Conservation (phyloP, 53 echinoderm and acorn worm genomes). For the Apostichopus leukothele region DNA sequence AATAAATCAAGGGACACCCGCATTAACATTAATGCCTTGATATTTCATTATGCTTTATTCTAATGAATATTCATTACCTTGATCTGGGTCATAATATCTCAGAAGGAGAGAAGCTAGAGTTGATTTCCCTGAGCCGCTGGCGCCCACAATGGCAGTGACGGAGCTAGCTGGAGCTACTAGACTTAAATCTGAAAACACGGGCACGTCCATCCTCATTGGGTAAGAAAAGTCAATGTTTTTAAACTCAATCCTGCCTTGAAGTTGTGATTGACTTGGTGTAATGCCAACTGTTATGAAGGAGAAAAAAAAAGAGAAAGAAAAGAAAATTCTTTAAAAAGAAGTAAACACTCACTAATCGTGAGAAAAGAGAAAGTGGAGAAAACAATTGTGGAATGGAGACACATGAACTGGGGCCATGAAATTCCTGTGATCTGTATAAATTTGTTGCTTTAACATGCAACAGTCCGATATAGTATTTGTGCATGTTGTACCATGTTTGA, state of each 20-base stretch:
- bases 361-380: not conserved
- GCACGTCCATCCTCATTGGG: constrained; percentile 69
- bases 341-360: not conserved
- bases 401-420: too few species aligned
- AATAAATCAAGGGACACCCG: too few species aligned
- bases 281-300: constrained; percentile 63
- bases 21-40: too few species aligned
- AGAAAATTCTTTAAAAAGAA: not conserved
- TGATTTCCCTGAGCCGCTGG: constrained; percentile 95
- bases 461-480: too few species aligned
- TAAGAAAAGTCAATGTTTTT: constrained; percentile 78
- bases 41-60: too few species aligned
- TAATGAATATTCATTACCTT: constrained; percentile 59
- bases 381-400: too few species aligned
- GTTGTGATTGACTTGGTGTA: constrained; percentile 52
- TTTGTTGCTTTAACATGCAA: too few species aligned
- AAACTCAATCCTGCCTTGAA: constrained; percentile 79
- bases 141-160: constrained; percentile 87
- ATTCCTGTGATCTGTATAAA: too few species aligned
- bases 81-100: constrained; percentile 78
- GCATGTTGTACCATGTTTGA: too few species aligned
- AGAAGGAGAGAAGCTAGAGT: constrained; percentile 77
- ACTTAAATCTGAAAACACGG: constrained; percentile 68
- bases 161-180: constrained; percentile 72
- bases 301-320: not conserved